Percentiles rank a stretch among this genome's conserved stretches.
phyloP scores from a whole-genome alignment of 2,888 invertebrate species.

The Habroteleia sp. region DNA sequence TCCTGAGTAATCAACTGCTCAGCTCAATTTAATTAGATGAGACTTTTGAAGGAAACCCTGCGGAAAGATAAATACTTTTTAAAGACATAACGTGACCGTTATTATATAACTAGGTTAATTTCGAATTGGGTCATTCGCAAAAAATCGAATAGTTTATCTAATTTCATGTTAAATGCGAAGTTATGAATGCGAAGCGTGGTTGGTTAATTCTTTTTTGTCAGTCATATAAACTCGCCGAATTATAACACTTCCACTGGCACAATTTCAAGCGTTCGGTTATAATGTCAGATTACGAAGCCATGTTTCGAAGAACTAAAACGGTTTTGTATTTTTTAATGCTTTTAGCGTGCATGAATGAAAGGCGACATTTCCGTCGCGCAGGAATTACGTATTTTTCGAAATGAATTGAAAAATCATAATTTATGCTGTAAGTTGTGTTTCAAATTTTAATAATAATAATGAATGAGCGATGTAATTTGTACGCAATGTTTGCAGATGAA shows the following conservation, averaged over 20 bases:
- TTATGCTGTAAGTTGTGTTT: no score
- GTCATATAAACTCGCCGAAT: background rate
- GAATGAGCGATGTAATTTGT: no score
- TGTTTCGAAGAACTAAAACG: background rate
- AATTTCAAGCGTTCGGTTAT: constrained; percentile 6
- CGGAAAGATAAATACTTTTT: constrained; percentile 70
- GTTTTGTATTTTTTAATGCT: constrained; percentile 6
- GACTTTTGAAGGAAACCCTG: constrained; percentile 72
- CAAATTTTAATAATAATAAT: no score
- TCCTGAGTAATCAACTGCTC: constrained; percentile 8
- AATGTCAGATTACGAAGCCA: constrained; percentile 6
- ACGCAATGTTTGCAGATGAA: no score
- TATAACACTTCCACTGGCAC: constrained; percentile 2
- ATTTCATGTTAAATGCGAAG: constrained; percentile 8
- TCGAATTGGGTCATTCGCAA: constrained; percentile 67
- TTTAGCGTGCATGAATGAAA: constrained; percentile 6
- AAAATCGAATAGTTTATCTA: constrained; percentile 63
- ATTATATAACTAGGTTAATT: constrained; percentile 73
- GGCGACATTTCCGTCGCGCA: no score
- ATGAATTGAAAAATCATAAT: no score
- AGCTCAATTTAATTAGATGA: constrained; percentile 66
- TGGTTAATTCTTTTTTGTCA: constrained; percentile 1
- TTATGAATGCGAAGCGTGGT: constrained; percentile 2
- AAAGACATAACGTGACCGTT: constrained; percentile 68
- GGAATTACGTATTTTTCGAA: no score